These are phyloP conservation scores for Halcyon smyrnensis DNA, from an alignment of 2,797 vertebrate genomes.

Conservation along the genomic window DNA sequence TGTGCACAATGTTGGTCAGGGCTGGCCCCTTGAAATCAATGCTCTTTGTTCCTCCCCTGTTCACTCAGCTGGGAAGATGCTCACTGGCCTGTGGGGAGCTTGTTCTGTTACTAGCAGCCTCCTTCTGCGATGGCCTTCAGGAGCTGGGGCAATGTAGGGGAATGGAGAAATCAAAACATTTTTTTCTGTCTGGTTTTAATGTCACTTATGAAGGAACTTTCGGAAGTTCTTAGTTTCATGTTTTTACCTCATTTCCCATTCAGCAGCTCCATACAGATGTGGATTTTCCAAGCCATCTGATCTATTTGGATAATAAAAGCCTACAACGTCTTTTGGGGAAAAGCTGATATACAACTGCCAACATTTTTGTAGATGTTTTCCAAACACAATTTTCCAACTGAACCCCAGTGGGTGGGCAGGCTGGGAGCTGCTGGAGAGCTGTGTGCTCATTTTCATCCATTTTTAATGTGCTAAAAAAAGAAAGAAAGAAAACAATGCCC, in stretches of 20 bases:
- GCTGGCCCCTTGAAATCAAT: background rate
- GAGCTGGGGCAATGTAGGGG: background rate
- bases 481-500: background rate
- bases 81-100: rapidly evolving
- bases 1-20: background rate
- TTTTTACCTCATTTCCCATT: constrained; percentile 58
- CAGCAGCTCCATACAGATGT: background rate
- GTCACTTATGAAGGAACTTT: background rate
- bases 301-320: constrained; percentile 56
- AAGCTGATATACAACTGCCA: constrained; percentile 46
- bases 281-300: constrained; percentile 66
- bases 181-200: background rate
- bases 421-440: constrained; percentile 34
- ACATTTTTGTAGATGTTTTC: constrained; percentile 63
- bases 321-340: constrained; percentile 39
- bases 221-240: constrained; percentile 32
- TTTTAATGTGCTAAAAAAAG: constrained; percentile 28
- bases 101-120: background rate
- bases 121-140: background rate
- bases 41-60: background rate
- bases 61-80: background rate
- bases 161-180: background rate
- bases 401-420: constrained; percentile 33
- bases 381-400: constrained; percentile 46
- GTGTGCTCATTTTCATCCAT: constrained; percentile 17